A percentile compares a stretch with the other conserved stretches of the same genome.
Evolutionary conservation across 2,888 invertebrate genomes (phyloP).

Genomic region (Ichneumon xanthorius): DNA sequence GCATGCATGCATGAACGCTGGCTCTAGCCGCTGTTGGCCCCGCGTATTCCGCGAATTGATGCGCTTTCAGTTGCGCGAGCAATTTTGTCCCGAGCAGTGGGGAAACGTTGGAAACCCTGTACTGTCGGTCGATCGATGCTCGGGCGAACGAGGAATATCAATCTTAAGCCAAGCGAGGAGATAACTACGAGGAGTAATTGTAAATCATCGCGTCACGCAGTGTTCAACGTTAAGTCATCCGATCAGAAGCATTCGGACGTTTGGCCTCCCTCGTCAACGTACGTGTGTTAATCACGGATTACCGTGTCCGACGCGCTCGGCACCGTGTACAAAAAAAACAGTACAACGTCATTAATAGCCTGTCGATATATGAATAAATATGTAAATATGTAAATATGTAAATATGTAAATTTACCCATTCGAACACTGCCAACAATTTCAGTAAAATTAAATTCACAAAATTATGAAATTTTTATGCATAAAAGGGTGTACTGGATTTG

Average conservation of each 20-base stretch:
- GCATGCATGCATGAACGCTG: slow-evolving; percentile 61
- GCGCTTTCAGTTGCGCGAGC: slow-evolving; percentile 69
- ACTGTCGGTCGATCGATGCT: slow-evolving; percentile 40
- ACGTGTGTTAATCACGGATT: slow-evolving; percentile 31
- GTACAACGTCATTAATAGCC: background rate
- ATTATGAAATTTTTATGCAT: background rate
- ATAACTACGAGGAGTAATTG: slow-evolving; percentile 66
- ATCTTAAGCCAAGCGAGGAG: slow-evolving; percentile 70
- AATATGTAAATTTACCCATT: background rate
- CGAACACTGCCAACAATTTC: background rate
- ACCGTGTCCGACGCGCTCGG: background rate
- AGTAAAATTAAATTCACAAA: background rate
- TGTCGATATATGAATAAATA: background rate
- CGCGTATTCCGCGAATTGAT: slow-evolving; percentile 67
- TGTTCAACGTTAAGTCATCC: slow-evolving; percentile 48
- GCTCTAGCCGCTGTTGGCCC: slow-evolving; percentile 29
- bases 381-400: too few species aligned
- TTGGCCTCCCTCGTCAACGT: slow-evolving; percentile 13
- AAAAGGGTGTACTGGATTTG: background rate
- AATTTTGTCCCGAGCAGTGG: slow-evolving; percentile 62
- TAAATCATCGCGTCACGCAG: slow-evolving; percentile 65
- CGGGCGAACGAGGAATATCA: slow-evolving; percentile 63
- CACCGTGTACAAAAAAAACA: background rate
- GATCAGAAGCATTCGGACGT: slow-evolving; percentile 49
- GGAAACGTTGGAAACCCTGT: slow-evolving; percentile 42